Base-by-base conservation (phyloP, 2,797 vertebrate species). In the Decapterus maruadsi region DNA sequence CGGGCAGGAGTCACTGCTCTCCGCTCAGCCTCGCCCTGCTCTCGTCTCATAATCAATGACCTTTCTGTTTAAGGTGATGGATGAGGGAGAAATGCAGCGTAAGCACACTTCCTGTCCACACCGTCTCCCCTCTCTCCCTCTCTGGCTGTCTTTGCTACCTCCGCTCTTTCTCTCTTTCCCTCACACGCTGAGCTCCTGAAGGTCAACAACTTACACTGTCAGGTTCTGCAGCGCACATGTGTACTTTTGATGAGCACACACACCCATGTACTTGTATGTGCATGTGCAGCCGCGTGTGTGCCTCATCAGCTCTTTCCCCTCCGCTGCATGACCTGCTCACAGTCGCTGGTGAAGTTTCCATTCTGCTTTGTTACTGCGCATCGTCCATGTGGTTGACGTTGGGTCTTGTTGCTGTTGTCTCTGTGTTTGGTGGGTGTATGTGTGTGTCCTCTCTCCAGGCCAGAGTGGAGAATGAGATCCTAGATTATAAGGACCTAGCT, bases 401-500 rank as follows among this genome's bases (percentile, higher is more conserved):
- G 64, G 40, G 85, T 88, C 69, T 72, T 82, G 90, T 88, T 80
- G 80, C 64, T 91, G 78, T 80, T 86, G 89, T 90, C 69, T 78
- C 40, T 89, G 84, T 94, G 71, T 86, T 74, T 84, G 87, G 80
- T 92, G 76, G 74, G 74, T 87, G 87, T 91, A 40, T 91, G 83
- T 92, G 62, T 89, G 94, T 92, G 89, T 93, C 95, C 92, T 96
- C 92, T 96, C 93, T 94, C 91, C 93, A 99, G 98, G 98, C 98
- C 94, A 98, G 97, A 96, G 96, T 99, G 97, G 96, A 98, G 96
- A 97, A 97, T 95, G 97, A 99, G 93, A 96, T 99, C 94, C 97
- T 99, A 97, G 96, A 97, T 96, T 99, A 99, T 97, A 99, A 98
- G 97, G 97, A 99, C 91, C 96, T 99, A 94, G 98, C 98, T 86